Evolutionary conservation across 37 sponge, comb jelly and placozoan genomes (phyloP).

Genomic region (Axinella damicornis): DNA sequence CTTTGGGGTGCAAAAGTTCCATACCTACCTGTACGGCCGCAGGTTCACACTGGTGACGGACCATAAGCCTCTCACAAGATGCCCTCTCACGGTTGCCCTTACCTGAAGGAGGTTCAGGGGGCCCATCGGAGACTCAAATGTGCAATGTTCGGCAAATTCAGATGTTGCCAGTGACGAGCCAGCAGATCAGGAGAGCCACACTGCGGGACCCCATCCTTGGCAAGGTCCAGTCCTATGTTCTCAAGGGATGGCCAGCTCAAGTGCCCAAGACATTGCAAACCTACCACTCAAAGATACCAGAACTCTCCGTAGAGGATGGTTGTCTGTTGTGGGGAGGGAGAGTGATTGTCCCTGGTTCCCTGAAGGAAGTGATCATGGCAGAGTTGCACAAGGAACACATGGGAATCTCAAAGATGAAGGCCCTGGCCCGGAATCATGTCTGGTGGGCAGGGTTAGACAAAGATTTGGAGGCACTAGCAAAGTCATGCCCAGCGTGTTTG

Average conservation of each 20-base stretch:
- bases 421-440: too few species aligned
- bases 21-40: constrained; percentile 24
- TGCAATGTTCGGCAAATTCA: too few species aligned
- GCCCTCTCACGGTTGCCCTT: constrained; percentile 5
- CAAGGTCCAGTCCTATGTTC: constrained; percentile 3
- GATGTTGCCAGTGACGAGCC: too few species aligned
- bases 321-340: constrained; percentile 46
- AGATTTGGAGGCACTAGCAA: constrained; percentile 22
- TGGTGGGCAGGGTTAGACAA: constrained; percentile 54
- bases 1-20: constrained; percentile 32
- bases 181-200: constrained; percentile 1
- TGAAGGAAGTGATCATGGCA: neutral
- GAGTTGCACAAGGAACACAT: constrained; percentile 34
- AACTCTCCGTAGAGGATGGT: constrained; percentile 29
- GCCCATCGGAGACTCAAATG: too few species aligned
- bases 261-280: neutral
- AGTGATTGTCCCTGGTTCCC: constrained; percentile 22
- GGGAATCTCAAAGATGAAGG: constrained; percentile 24
- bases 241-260: constrained; percentile 15
- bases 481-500: constrained; percentile 19
- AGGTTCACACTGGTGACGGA: constrained; percentile 24
- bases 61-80: constrained; percentile 38
- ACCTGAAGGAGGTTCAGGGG: neutral
- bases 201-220: neutral
- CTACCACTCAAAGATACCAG: neutral